phyloP scores from a whole-genome alignment of 92 coral and sea anemone species.

The Actinernus sp. region DNA sequence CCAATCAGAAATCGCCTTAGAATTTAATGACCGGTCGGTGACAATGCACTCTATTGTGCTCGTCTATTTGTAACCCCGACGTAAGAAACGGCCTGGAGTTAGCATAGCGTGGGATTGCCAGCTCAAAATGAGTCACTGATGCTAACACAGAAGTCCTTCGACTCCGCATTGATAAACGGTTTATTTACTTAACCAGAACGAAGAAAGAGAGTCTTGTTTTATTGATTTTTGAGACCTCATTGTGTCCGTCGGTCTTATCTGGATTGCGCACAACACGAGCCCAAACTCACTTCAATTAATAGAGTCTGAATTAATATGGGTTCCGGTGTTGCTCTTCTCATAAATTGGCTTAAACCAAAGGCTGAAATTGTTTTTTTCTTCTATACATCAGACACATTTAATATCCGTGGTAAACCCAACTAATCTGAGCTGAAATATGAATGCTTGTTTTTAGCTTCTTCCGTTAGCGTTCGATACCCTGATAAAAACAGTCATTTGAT shows the following conservation, averaged over 20 bases:
- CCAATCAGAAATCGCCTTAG: constrained; percentile 69
- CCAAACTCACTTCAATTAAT: too few relatives aligned
- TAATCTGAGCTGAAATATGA: too few relatives aligned
- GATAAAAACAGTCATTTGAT: too few relatives aligned
- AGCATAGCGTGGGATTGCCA: constrained; percentile 31
- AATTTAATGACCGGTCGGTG: constrained; percentile 16
- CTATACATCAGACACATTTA: too few relatives aligned
- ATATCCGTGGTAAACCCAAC: too few relatives aligned
- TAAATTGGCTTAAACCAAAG: constrained; percentile 1
- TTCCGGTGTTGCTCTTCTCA: background rate
- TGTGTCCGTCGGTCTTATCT: background rate
- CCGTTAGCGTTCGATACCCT: too few relatives aligned
- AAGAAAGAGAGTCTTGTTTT: background rate
- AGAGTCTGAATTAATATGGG: too few relatives aligned
- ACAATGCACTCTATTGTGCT: constrained; percentile 16
- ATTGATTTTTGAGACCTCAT: too few relatives aligned
- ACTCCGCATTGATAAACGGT: background rate
- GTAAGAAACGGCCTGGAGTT: constrained; percentile 16
- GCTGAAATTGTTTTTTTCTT: too few relatives aligned
- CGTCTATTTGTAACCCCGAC: constrained; percentile 37
- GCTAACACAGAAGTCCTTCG: background rate
- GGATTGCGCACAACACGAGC: background rate
- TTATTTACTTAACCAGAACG: background rate
- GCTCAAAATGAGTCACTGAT: constrained; percentile 29
- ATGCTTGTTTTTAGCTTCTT: too few relatives aligned